Conservation (phyloP, 2,797 vertebrate genomes). For the Xenops minutus region DNA sequence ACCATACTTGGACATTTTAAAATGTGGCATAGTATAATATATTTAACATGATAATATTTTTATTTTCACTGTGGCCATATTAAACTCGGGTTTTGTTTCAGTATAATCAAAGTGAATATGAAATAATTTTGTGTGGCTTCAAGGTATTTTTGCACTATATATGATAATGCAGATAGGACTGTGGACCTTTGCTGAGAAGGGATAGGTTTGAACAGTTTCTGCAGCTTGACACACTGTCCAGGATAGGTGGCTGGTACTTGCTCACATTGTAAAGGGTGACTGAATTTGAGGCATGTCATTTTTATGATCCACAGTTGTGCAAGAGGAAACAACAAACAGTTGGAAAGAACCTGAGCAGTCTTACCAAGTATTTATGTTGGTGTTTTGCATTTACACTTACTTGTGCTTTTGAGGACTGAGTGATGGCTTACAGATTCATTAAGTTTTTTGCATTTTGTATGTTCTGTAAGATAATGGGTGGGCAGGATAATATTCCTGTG, state of each 20-base stretch:
- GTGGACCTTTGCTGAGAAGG: not conserved
- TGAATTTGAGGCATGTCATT: conserved; percentile 51
- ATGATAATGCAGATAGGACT: not conserved
- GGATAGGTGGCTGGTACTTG: not conserved
- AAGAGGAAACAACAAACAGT: conserved; percentile 66
- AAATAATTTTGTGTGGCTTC: not conserved
- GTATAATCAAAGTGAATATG: not conserved
- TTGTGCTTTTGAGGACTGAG: conserved; percentile 23
- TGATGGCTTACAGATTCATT: not conserved
- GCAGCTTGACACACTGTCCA: not conserved
- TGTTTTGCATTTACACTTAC: conserved; percentile 35
- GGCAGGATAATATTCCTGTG: not conserved
- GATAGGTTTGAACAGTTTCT: not conserved
- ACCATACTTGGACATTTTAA: not conserved
- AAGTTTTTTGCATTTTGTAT: not conserved
- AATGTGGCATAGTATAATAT: not conserved
- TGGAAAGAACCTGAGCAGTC: conserved; percentile 57
- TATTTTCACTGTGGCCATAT: not conserved
- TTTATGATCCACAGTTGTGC: conserved; percentile 74
- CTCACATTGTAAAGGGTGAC: not conserved
- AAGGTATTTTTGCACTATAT: not conserved
- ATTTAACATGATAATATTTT: not conserved
- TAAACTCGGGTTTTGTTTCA: not conserved
- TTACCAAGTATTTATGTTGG: conserved; percentile 51
- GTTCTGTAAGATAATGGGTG: not conserved